Evolutionary conservation across 37 sponge, comb jelly and placozoan genomes (phyloP).

Genomic region (Chondrosia reniformis): DNA sequence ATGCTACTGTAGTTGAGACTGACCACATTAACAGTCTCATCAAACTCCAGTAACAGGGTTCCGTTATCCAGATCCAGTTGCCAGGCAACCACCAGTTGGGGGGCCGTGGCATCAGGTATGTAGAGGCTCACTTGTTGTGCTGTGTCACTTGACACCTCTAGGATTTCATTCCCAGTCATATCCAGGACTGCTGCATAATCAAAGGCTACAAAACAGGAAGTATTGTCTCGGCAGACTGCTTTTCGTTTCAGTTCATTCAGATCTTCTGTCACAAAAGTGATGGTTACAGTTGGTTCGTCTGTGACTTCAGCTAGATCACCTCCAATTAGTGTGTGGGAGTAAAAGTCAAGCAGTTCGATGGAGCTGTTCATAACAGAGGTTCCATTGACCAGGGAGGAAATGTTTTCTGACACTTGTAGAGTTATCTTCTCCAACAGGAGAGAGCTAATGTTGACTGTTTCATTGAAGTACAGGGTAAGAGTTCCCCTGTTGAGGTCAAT

Average conservation of each 20-base stretch:
- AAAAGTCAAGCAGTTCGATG: slow-evolving; percentile 4
- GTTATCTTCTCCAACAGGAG: slow-evolving; percentile 41
- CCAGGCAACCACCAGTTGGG: slow-evolving; percentile 32
- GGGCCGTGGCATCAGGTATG: slow-evolving; percentile 55
- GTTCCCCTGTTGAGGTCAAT: slow-evolving; percentile 70
- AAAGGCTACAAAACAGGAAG: slow-evolving; percentile 54
- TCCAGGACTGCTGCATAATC: slow-evolving; percentile 27
- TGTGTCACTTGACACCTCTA: slow-evolving; percentile 12
- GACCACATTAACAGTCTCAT: slow-evolving; percentile 67
- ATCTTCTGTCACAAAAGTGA: slow-evolving; percentile 56
- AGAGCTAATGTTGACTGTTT: slow-evolving; percentile 55
- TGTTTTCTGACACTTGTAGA: slow-evolving; percentile 49
- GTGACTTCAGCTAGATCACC: slow-evolving; percentile 14
- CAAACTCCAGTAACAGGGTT: slow-evolving; percentile 49
- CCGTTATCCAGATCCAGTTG: slow-evolving; percentile 77
- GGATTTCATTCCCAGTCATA: slow-evolving; percentile 26
- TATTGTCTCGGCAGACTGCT: slow-evolving; percentile 34
- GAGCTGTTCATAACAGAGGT: not conserved
- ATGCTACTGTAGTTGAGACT: slow-evolving; percentile 63
- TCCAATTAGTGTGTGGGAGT: slow-evolving; percentile 23
- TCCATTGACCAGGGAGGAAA: not conserved
- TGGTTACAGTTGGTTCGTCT: slow-evolving; percentile 35
- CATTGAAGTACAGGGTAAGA: slow-evolving; percentile 67
- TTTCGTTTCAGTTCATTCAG: slow-evolving; percentile 65
- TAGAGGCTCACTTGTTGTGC: slow-evolving; percentile 52